Evolutionary conservation across 2,113 vertebrate species (phyloP).

Genomic region (Gymnobelideus leadbeateri): DNA sequence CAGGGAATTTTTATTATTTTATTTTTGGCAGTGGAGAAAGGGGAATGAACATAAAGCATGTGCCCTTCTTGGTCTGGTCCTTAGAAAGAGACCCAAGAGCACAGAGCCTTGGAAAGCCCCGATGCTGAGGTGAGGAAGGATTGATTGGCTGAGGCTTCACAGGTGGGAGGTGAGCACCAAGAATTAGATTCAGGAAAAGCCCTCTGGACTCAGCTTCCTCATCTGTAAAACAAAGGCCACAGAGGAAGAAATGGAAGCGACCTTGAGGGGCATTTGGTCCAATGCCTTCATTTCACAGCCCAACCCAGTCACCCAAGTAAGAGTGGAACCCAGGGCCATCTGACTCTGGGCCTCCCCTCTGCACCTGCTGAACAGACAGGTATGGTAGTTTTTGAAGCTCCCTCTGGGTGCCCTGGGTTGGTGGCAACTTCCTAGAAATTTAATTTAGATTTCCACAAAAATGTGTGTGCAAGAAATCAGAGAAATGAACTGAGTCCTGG

Average conservation of each 20-base stretch:
- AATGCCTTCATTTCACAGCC: background rate
- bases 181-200: background rate
- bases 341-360: background rate
- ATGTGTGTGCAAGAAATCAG: background rate
- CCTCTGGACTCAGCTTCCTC: background rate
- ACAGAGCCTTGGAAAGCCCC: background rate
- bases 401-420: background rate
- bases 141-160: background rate
- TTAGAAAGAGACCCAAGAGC: background rate
- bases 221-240: background rate
- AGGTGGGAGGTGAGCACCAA: background rate
- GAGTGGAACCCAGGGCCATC: background rate
- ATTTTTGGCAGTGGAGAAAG: background rate
- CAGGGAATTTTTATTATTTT: background rate
- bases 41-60: background rate
- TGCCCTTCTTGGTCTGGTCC: background rate
- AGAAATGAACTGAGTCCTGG: background rate
- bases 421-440: background rate
- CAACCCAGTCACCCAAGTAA: no score
- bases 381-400: background rate
- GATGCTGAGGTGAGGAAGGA: background rate
- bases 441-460: background rate
- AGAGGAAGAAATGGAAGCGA: accelerated
- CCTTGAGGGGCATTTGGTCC: background rate
- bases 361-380: background rate